phyloP scores from a whole-genome alignment of 2,888 invertebrate genomes.

The Polietes domitor region DNA sequence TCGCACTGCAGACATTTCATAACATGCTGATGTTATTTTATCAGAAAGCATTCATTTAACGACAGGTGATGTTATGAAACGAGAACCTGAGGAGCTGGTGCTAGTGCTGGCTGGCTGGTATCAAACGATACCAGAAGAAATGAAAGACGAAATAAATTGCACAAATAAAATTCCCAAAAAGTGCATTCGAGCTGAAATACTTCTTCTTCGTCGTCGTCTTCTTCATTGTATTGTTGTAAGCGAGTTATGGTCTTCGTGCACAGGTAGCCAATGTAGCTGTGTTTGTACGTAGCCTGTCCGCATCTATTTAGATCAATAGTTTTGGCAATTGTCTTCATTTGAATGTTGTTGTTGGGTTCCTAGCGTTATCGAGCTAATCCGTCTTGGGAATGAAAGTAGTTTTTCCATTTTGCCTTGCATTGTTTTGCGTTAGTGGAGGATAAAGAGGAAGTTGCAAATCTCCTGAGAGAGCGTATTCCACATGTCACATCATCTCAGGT shows the following conservation, averaged over 20 bases:
- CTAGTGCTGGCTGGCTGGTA: not conserved
- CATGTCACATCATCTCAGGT: slow-evolving; percentile 68
- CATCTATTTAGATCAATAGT: slow-evolving; percentile 49
- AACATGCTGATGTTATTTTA: slow-evolving; percentile 42
- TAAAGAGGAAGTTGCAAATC: slow-evolving; percentile 59
- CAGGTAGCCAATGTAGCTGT: slow-evolving; percentile 11
- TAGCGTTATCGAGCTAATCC: slow-evolving; percentile 61
- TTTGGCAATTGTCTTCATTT: slow-evolving; percentile 43
- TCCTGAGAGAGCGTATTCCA: slow-evolving; percentile 58
- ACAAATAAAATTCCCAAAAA: slow-evolving; percentile 51
- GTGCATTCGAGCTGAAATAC: slow-evolving; percentile 56
- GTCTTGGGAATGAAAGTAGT: slow-evolving; percentile 51
- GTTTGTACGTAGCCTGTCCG: slow-evolving; percentile 39
- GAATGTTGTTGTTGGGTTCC: slow-evolving; percentile 4
- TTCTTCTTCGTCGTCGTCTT: not conserved
- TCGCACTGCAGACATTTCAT: slow-evolving; percentile 41
- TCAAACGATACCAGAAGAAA: slow-evolving; percentile 27
- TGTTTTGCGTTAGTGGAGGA: not conserved
- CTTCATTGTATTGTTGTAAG: not conserved
- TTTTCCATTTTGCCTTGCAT: slow-evolving; percentile 48
- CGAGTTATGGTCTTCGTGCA: not conserved
- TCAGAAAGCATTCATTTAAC: slow-evolving; percentile 58
- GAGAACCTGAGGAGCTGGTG: slow-evolving; percentile 46
- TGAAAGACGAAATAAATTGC: slow-evolving; percentile 35
- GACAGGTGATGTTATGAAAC: slow-evolving; percentile 64